Conservation (phyloP, 2,113 vertebrate species). For the Atherinomorus stipes region DNA sequence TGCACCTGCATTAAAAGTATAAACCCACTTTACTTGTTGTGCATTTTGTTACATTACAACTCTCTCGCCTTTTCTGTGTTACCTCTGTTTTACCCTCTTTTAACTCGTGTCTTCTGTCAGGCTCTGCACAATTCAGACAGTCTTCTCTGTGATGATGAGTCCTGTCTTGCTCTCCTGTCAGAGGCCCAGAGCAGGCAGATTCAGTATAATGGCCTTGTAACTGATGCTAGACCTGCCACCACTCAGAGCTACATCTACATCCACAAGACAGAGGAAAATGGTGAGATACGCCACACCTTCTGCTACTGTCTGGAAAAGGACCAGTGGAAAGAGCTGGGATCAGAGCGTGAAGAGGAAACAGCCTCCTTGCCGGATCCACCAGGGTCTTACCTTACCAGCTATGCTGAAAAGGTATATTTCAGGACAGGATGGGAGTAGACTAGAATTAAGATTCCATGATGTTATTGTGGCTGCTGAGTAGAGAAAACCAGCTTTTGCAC, state of each 20-base stretch:
- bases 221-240: conserved; percentile 92
- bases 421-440: neutral
- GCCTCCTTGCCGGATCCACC: conserved; percentile 86
- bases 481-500: too few relatives aligned
- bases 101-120: conserved; percentile 63
- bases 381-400: conserved; percentile 91
- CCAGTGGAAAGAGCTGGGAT: conserved; percentile 89
- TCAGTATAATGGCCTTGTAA: conserved; percentile 86
- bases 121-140: conserved; percentile 82
- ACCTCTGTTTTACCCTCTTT: neutral
- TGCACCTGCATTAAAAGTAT: conserved; percentile 59
- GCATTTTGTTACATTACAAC: neutral
- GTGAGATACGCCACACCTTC: conserved; percentile 88
- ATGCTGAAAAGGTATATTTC: conserved; percentile 87
- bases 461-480: neutral
- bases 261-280: conserved; percentile 94
- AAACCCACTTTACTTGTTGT: neutral
- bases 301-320: conserved; percentile 93
- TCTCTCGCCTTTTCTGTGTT: neutral
- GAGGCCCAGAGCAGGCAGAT: conserved; percentile 85
- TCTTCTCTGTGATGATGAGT: conserved; percentile 78
- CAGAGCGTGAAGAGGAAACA: conserved; percentile 58
- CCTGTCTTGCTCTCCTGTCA: conserved; percentile 81
- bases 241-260: conserved; percentile 96
- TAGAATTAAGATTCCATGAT: neutral